phyloP scores from a whole-genome alignment of 2,888 invertebrate species.

The Parnassius glacialis region DNA sequence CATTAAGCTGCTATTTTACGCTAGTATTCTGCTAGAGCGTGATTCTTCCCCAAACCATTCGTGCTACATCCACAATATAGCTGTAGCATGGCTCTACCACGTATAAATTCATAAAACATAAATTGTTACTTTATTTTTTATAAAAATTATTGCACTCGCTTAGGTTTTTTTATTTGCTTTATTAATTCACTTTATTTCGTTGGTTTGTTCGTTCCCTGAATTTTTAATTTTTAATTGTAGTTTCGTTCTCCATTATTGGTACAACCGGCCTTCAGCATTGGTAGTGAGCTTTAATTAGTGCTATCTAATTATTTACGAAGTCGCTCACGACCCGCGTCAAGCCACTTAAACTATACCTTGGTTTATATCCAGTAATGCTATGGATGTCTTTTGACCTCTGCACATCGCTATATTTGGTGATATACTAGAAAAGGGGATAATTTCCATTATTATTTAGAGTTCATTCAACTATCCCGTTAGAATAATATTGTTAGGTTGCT shows the following conservation, averaged over 20 bases:
- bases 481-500: background rate
- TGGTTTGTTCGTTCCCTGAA: too few relatives aligned
- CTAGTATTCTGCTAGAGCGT: too few relatives aligned
- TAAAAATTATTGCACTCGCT: too few relatives aligned
- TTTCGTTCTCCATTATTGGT: constrained; percentile 22
- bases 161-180: too few relatives aligned
- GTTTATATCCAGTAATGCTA: constrained; percentile 39
- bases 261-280: constrained; percentile 32
- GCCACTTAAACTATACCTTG: constrained; percentile 51
- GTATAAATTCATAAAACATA: too few relatives aligned
- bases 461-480: background rate
- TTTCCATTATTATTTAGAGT: background rate
- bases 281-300: constrained; percentile 64
- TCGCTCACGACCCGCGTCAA: constrained; percentile 51
- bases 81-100: too few relatives aligned
- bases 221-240: too few relatives aligned
- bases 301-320: constrained; percentile 69
- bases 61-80: too few relatives aligned
- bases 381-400: constrained; percentile 31
- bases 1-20: too few relatives aligned
- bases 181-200: too few relatives aligned
- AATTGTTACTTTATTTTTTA: too few relatives aligned
- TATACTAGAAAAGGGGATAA: constrained; percentile 9
- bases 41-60: too few relatives aligned
- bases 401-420: constrained; percentile 34